Percentiles rank a stretch among this genome's conserved stretches.
Conservation (phyloP, 2,797 vertebrate genomes). For the Helarctos malayanus region DNA sequence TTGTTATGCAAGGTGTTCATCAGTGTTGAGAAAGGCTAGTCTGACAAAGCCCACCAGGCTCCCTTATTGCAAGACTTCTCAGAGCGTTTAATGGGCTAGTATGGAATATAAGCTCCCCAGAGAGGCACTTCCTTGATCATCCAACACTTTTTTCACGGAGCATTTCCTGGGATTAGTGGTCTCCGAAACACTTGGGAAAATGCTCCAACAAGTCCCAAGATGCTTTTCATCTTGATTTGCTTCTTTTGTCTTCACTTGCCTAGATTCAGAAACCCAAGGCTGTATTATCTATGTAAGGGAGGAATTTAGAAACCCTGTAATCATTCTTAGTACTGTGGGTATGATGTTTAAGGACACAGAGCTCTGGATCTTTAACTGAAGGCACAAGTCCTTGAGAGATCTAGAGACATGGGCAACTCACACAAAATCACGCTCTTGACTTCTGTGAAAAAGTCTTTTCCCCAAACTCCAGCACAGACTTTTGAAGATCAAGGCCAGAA, state of each 20-base stretch:
- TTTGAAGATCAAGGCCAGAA: background rate
- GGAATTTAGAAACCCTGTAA: background rate
- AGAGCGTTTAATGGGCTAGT: background rate
- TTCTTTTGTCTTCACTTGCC: conserved; percentile 6
- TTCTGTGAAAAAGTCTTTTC: background rate
- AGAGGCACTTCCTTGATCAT: background rate
- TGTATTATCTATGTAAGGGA: background rate
- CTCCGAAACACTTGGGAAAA: background rate
- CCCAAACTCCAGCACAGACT: background rate
- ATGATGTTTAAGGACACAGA: background rate
- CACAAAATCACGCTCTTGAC: background rate
- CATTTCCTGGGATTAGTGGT: background rate
- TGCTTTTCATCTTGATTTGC: background rate
- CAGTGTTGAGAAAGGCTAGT: background rate
- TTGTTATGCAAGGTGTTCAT: background rate
- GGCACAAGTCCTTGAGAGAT: background rate
- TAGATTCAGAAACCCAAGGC: background rate
- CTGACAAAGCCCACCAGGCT: background rate
- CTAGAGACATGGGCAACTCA: background rate
- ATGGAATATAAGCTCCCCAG: background rate
- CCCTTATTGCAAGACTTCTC: background rate
- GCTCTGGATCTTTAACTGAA: conserved; percentile 23
- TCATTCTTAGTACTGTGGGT: background rate
- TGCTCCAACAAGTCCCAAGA: background rate
- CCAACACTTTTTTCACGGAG: background rate